Evolutionary conservation across 35 echinoderm and acorn worm species (phyloP).

Genomic region (Amphiura filiformis): DNA sequence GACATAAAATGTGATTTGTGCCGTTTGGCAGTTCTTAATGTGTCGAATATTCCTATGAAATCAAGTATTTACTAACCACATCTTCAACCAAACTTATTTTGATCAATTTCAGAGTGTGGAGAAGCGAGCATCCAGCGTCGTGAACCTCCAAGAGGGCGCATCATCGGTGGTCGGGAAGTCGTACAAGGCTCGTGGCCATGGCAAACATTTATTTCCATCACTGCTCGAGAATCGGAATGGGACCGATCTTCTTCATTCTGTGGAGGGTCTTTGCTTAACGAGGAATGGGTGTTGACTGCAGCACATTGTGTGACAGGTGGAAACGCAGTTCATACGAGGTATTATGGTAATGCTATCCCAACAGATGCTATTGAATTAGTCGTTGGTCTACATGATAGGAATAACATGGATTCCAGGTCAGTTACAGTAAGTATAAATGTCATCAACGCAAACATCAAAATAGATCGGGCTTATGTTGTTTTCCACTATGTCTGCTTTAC

Average conservation of each 20-base stretch:
- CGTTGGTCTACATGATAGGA: no score
- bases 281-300: conserved; percentile 49
- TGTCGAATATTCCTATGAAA: no score
- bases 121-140: neutral
- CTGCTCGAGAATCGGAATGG: neutral
- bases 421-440: no score
- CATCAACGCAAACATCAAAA: no score
- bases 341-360: neutral
- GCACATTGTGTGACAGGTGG: conserved; percentile 44
- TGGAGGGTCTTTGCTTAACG: conserved; percentile 41
- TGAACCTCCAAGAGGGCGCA: neutral
- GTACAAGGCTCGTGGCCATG: conserved; percentile 43
- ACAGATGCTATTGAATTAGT: neutral
- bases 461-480: no score
- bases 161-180: conserved; percentile 19
- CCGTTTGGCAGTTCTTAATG: no score
- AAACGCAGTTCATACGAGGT: neutral
- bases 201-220: conserved; percentile 13
- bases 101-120: conserved; percentile 18
- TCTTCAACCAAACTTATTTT: no score
- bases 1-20: no score
- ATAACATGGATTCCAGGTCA: no score
- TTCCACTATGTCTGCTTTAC: no score
- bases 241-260: neutral
- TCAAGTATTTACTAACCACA: no score